Conservation (phyloP, 2,888 invertebrate genomes). For the Acrobasis suavella region DNA sequence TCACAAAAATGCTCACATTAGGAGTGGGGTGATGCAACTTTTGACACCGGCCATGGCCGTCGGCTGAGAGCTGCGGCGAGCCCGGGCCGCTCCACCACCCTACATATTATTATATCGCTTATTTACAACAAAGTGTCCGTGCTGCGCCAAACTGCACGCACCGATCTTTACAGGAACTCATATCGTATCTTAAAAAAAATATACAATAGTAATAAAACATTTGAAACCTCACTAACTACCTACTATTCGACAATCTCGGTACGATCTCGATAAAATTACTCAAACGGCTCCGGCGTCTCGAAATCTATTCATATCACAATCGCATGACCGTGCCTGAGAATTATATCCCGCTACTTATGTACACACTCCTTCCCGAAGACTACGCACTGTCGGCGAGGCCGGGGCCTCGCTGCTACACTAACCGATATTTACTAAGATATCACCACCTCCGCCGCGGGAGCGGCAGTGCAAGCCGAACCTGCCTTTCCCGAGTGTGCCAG, state of each 20-base stretch:
- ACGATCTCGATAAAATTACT: slow-evolving; percentile 77
- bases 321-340: slow-evolving; percentile 81
- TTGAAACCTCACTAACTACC: slow-evolving; percentile 82
- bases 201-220: slow-evolving; percentile 82
- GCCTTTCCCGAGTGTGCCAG: slow-evolving; percentile 66
- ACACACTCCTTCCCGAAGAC: slow-evolving; percentile 75
- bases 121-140: slow-evolving; percentile 75
- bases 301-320: slow-evolving; percentile 82
- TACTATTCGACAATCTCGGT: slow-evolving; percentile 79
- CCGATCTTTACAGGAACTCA: slow-evolving; percentile 81
- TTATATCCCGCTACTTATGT: slow-evolving; percentile 80
- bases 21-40: slow-evolving; percentile 73
- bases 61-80: slow-evolving; percentile 25
- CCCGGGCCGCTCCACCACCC: slow-evolving; percentile 44
- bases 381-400: slow-evolving; percentile 40
- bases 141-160: slow-evolving; percentile 62
- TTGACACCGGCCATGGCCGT: slow-evolving; percentile 54
- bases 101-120: slow-evolving; percentile 67
- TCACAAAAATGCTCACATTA: slow-evolving; percentile 80
- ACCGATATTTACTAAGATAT: slow-evolving; percentile 66
- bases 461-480: slow-evolving; percentile 55
- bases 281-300: slow-evolving; percentile 78
- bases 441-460: slow-evolving; percentile 62
- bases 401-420: slow-evolving; percentile 53
- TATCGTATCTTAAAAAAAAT: slow-evolving; percentile 81